Conservation (phyloP, 2,888 invertebrate genomes). For the Limnephilus auricula region DNA sequence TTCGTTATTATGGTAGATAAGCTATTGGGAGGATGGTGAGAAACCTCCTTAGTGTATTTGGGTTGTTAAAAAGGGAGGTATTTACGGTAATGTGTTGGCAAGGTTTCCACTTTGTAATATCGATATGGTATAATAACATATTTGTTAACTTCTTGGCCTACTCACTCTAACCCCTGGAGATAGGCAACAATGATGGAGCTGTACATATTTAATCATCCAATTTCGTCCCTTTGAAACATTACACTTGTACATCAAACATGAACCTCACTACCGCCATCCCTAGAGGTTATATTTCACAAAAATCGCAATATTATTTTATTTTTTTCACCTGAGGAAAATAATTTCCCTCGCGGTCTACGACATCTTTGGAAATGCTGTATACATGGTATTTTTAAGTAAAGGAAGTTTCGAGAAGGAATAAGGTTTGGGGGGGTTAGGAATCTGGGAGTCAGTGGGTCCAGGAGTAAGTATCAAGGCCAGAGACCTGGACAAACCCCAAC, state of each 20-base stretch:
- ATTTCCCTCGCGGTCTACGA: no score
- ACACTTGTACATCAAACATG: background rate
- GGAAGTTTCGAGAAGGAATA: no score
- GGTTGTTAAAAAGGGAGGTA: background rate
- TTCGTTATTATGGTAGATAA: no score
- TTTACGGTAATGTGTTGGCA: background rate
- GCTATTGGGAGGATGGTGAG: no score
- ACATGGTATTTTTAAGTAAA: no score
- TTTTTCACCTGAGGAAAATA: no score
- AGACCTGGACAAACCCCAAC: no score
- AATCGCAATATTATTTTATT: no score
- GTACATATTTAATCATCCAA: background rate
- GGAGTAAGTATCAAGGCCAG: no score
- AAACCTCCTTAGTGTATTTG: background rate
- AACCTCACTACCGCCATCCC: background rate
- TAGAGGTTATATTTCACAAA: background rate
- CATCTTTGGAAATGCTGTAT: no score
- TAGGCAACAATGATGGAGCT: background rate
- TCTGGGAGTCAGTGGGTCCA: no score
- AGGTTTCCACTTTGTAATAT: background rate
- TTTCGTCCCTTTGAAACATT: background rate
- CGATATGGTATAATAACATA: background rate
- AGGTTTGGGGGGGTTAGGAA: no score
- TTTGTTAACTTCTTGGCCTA: background rate
- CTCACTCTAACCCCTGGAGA: background rate